Evolutionary conservation across 2,888 invertebrate species (phyloP).

Genomic region (Machimus rusticus): DNA sequence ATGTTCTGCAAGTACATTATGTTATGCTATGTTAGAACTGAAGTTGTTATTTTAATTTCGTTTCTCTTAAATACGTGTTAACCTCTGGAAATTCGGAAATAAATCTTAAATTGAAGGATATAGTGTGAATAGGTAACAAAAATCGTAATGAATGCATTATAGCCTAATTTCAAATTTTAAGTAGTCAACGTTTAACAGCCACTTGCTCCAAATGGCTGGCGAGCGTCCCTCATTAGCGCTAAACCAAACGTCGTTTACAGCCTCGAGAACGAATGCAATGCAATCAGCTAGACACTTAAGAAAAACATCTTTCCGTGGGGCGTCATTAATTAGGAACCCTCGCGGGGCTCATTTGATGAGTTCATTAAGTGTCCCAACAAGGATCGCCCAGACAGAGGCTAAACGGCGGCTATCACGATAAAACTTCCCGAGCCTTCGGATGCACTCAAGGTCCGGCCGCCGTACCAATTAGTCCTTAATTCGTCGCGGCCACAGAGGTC

Average conservation of each 20-base stretch:
- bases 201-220: neutral
- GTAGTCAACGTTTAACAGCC: neutral
- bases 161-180: neutral
- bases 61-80: no score
- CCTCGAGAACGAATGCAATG: neutral
- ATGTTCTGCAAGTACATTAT: no score
- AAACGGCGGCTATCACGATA: neutral
- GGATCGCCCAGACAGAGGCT: neutral
- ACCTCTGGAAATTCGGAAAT: no score
- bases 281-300: neutral
- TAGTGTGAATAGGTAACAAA: neutral
- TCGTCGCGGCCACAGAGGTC: neutral
- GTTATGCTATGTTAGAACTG: no score
- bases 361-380: neutral
- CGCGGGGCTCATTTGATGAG: neutral
- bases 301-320: neutral
- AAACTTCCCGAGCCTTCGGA: neutral
- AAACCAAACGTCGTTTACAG: neutral
- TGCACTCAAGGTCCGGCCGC: neutral
- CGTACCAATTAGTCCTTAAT: constrained; percentile 25
- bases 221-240: neutral
- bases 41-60: no score
- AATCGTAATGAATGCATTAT: neutral
- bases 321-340: constrained; percentile 1
- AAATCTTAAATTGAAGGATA: neutral